Percentiles rank a stretch among this genome's conserved stretches.
Conservation (phyloP, 1,140 invertebrate genomes). For the Teleogryllus occipitalis region DNA sequence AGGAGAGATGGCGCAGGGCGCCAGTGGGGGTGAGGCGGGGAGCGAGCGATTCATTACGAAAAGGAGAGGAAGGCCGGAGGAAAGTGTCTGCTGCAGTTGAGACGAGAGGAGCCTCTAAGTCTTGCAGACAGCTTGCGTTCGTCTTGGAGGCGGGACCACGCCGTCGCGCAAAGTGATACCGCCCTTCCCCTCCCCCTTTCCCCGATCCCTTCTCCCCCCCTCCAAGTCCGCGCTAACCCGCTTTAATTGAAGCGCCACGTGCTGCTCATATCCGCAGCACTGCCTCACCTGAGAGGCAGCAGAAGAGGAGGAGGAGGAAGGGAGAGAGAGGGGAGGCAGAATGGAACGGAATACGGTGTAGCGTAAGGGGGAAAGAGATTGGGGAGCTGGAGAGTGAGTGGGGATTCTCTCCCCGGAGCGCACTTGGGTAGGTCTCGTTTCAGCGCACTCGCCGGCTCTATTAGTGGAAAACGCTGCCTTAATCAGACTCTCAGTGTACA, state of each 20-base stretch:
- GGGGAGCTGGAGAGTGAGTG: too few species aligned
- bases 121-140: background rate
- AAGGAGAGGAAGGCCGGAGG: background rate
- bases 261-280: background rate
- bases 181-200: background rate
- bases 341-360: too few species aligned
- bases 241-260: constrained; percentile 3
- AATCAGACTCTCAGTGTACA: background rate
- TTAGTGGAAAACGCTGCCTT: background rate
- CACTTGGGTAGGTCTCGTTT: background rate
- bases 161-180: background rate
- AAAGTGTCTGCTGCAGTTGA: background rate
- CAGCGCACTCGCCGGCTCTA: background rate
- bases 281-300: background rate
- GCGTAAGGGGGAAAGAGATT: background rate
- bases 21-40: background rate
- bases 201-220: background rate
- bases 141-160: background rate
- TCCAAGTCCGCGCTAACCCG: background rate
- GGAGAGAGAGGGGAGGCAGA: background rate
- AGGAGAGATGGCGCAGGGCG: too few species aligned
- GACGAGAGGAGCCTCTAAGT: background rate
- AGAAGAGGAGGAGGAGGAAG: too few species aligned
- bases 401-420: background rate
- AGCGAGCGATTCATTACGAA: background rate